Percentiles rank a stretch among this genome's conserved stretches.
These are phyloP conservation scores for Tychaedon coryphoeus DNA, from an alignment of 2,113 vertebrate genomes.

Conservation along the genomic window DNA sequence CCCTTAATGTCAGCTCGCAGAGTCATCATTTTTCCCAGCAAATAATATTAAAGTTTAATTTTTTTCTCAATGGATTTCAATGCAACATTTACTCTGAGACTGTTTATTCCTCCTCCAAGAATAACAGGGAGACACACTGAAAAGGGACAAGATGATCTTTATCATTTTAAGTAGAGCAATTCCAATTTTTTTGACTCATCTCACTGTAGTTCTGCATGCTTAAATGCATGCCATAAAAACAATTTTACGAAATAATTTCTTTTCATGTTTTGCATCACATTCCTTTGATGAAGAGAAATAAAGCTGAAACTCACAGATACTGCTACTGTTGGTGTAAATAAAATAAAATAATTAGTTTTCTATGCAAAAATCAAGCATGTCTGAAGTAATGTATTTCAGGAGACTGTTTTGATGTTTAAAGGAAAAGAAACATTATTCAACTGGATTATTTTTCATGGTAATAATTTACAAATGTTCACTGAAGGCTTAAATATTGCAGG, in stretches of 20 bases:
- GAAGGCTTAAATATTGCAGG: background rate
- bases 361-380: background rate
- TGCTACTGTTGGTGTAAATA: background rate
- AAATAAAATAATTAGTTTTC: background rate
- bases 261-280: background rate
- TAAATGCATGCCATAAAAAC: background rate
- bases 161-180: slow-evolving; percentile 13
- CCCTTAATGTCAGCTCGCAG: slow-evolving; percentile 18
- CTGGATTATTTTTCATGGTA: background rate
- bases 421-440: background rate
- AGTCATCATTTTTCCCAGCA: slow-evolving; percentile 49
- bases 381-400: background rate
- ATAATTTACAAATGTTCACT: background rate
- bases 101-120: slow-evolving; percentile 48
- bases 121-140: slow-evolving; percentile 9
- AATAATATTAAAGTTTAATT: slow-evolving; percentile 45
- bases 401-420: background rate
- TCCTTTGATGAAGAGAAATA: background rate
- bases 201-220: background rate
- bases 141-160: slow-evolving; percentile 37
- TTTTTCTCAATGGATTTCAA: slow-evolving; percentile 46
- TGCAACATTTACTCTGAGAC: slow-evolving; percentile 24
- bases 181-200: background rate
- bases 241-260: background rate
- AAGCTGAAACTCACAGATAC: background rate